phyloP scores from a whole-genome alignment of 2,888 invertebrate genomes.

The Brachypalpus laphriformis region DNA sequence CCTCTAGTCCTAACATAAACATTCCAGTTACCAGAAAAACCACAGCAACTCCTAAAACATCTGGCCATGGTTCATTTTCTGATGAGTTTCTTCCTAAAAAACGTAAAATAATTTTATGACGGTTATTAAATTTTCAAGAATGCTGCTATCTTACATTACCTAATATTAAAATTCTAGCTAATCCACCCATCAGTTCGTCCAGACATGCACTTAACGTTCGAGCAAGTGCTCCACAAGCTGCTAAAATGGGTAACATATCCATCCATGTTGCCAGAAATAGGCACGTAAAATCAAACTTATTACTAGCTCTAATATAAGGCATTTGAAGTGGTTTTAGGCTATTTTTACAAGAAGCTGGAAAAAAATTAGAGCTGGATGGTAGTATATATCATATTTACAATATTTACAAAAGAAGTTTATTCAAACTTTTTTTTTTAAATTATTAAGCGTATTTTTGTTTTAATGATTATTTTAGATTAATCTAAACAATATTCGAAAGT shows the following conservation, averaged over 20 bases:
- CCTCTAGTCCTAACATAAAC: slow-evolving; percentile 85
- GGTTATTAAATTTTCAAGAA: no score
- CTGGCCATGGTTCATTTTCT: slow-evolving; percentile 84
- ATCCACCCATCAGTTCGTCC: slow-evolving; percentile 85
- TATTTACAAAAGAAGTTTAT: not conserved
- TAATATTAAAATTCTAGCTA: slow-evolving; percentile 84
- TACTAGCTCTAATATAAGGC: slow-evolving; percentile 82
- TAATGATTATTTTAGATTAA: no score
- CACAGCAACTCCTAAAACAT: slow-evolving; percentile 84
- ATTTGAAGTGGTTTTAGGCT: slow-evolving; percentile 81
- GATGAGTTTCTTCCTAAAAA: slow-evolving; percentile 82
- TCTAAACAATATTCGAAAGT: no score
- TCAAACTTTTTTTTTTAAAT: no score
- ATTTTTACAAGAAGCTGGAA: slow-evolving; percentile 81
- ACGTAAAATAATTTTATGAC: not conserved
- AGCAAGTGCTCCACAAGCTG: slow-evolving; percentile 84
- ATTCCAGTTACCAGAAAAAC: slow-evolving; percentile 84
- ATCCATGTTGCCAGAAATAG: slow-evolving; percentile 84
- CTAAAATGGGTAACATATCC: slow-evolving; percentile 84
- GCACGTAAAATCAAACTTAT: slow-evolving; percentile 82
- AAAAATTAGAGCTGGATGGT: slow-evolving; percentile 19
- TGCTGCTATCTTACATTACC: no score
- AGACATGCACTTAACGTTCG: slow-evolving; percentile 85
- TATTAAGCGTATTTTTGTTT: no score
- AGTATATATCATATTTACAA: slow-evolving; percentile 14